Evolutionary conservation across 2,888 invertebrate genomes (phyloP).

Genomic region (Malacosoma neustria): DNA sequence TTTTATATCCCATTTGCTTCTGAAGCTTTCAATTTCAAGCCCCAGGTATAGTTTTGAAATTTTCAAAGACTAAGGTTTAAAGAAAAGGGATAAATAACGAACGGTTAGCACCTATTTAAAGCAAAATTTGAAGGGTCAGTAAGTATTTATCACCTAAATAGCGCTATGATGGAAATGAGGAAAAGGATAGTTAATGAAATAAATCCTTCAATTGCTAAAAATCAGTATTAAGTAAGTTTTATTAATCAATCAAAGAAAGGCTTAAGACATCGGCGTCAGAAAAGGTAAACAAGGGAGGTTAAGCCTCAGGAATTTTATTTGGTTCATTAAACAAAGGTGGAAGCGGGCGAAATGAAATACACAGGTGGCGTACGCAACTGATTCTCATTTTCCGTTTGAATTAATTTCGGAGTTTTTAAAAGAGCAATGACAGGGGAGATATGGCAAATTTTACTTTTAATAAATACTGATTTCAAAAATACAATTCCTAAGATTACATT

Average conservation of each 20-base stretch:
- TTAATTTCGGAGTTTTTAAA: conserved; percentile 21
- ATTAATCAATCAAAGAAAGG: conserved; percentile 17
- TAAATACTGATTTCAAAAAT: conserved; percentile 9
- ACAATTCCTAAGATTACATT: conserved; percentile 4
- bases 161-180: too few species aligned
- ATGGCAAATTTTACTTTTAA: too few species aligned
- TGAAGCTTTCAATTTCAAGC: too few species aligned
- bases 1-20: too few species aligned
- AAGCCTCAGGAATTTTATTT: conserved; percentile 26
- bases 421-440: conserved; percentile 1
- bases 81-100: too few species aligned
- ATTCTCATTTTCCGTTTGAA: conserved; percentile 39
- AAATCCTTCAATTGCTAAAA: neutral
- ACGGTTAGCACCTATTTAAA: too few species aligned
- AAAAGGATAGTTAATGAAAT: too few species aligned
- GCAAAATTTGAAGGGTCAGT: too few species aligned
- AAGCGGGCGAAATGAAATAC: conserved; percentile 26
- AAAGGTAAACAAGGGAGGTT: conserved; percentile 29
- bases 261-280: conserved; percentile 6
- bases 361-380: conserved; percentile 21
- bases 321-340: conserved; percentile 41
- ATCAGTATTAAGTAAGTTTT: neutral
- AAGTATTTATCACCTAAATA: too few species aligned
- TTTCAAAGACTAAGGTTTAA: too few species aligned
- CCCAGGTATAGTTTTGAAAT: too few species aligned